Evolutionary conservation across 2,797 vertebrate species (phyloP).

Genomic region (Gila robusta): DNA sequence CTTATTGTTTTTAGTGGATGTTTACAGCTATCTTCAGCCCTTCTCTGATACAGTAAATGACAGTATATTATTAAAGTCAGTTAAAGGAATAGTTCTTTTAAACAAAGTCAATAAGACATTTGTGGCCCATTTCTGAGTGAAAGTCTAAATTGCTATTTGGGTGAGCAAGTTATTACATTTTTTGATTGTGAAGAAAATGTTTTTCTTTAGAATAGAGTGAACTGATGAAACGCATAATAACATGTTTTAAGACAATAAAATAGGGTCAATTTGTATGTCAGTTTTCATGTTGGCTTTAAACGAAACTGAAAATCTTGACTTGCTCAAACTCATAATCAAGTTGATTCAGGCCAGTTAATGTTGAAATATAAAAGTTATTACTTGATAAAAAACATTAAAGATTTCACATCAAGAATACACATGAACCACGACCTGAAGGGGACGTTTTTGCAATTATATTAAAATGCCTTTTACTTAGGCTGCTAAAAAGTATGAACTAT

Average conservation of each 20-base stretch:
- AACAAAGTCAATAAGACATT: background rate
- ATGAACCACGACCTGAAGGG: background rate
- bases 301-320: background rate
- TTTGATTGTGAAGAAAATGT: background rate
- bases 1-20: slow-evolving; percentile 3
- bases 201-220: background rate
- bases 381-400: too few species aligned
- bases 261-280: background rate
- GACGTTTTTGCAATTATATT: too few species aligned
- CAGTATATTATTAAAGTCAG: background rate
- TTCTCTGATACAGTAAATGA: background rate
- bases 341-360: background rate
- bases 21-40: background rate
- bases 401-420: too few species aligned
- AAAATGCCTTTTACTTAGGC: background rate
- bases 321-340: background rate
- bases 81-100: background rate
- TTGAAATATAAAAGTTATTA: too few species aligned
- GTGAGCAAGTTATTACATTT: background rate
- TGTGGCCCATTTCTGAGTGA: background rate
- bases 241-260: background rate
- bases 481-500: background rate
- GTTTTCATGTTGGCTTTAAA: background rate
- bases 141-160: background rate
- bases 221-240: background rate